Evolutionary conservation across 2,113 vertebrate genomes (phyloP).

Genomic region (Hydropotes inermis): DNA sequence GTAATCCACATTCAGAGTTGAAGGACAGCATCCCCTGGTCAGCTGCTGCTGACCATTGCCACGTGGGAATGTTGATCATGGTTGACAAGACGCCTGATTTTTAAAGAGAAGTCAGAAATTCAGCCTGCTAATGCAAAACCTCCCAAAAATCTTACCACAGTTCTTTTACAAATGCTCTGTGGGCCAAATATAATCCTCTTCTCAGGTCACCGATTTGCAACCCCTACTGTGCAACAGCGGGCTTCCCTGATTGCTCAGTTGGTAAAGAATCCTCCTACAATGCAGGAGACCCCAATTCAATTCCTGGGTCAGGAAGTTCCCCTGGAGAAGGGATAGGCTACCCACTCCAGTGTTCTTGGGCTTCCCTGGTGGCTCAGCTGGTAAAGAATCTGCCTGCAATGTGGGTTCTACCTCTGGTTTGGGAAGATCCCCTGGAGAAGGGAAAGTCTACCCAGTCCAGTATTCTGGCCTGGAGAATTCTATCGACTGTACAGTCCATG

Average conservation of each 20-base stretch:
- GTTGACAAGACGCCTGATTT: neutral
- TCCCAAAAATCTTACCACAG: neutral
- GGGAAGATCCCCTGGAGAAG: neutral
- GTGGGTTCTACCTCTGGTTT: neutral
- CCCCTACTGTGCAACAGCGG: neutral
- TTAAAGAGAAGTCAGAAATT: neutral
- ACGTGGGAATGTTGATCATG: neutral
- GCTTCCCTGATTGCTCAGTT: neutral
- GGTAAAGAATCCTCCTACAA: neutral
- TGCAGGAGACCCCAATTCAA: neutral
- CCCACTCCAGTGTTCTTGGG: neutral
- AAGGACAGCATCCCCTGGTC: neutral
- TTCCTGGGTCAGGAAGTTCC: neutral
- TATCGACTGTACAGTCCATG: neutral
- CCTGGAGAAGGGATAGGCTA: neutral
- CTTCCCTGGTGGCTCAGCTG: neutral
- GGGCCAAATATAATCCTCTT: neutral
- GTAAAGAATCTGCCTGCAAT: neutral
- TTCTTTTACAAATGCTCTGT: neutral
- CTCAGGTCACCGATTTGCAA: neutral
- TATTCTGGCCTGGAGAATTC: neutral
- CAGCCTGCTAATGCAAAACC: neutral
- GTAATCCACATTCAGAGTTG: neutral
- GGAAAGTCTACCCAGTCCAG: neutral
- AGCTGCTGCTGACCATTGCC: neutral